A percentile compares a stretch with the other conserved stretches of the same genome.
These are phyloP conservation scores for Neosilurus mollespiculum DNA, from an alignment of 2,797 vertebrate species.

Conservation along the genomic window DNA sequence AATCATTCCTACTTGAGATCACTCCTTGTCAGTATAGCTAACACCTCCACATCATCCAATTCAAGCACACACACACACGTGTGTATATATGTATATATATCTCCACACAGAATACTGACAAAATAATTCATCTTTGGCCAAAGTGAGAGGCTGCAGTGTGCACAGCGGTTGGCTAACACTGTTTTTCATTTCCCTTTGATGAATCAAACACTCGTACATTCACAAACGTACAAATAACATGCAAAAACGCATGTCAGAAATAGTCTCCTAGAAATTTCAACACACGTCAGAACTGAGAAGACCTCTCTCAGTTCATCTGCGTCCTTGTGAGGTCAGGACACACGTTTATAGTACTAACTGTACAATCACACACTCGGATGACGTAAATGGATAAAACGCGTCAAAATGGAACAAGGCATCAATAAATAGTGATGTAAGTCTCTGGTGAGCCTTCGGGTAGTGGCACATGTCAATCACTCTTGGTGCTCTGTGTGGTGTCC, in stretches of 20 bases:
- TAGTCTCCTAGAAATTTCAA: constrained; percentile 34
- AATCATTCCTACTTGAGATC: constrained; percentile 16
- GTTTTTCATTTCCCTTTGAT: constrained; percentile 44
- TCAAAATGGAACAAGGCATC: constrained; percentile 83
- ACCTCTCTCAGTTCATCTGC: constrained; percentile 34
- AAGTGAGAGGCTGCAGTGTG: constrained; percentile 61
- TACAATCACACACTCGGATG: constrained; percentile 66
- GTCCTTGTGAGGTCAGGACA: constrained; percentile 56
- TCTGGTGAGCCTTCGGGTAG: constrained; percentile 60
- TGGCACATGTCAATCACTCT: constrained; percentile 81
- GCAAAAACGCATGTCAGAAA: constrained; percentile 48
- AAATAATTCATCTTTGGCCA: constrained; percentile 85
- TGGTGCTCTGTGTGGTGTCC: constrained; percentile 84
- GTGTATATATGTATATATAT: not conserved
- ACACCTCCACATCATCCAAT: constrained; percentile 48
- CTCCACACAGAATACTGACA: constrained; percentile 57
- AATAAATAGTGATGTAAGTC: constrained; percentile 91
- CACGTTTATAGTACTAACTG: constrained; percentile 51
- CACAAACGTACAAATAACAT: constrained; percentile 56
- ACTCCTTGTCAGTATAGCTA: constrained; percentile 33
- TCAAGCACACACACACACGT: constrained; percentile 22
- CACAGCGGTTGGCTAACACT: constrained; percentile 56
- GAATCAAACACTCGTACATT: constrained; percentile 30
- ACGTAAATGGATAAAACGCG: constrained; percentile 56
- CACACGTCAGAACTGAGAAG: constrained; percentile 33